These are phyloP conservation scores for Pammene fasciana DNA, from an alignment of 2,888 invertebrate species.

Conservation along the genomic window DNA sequence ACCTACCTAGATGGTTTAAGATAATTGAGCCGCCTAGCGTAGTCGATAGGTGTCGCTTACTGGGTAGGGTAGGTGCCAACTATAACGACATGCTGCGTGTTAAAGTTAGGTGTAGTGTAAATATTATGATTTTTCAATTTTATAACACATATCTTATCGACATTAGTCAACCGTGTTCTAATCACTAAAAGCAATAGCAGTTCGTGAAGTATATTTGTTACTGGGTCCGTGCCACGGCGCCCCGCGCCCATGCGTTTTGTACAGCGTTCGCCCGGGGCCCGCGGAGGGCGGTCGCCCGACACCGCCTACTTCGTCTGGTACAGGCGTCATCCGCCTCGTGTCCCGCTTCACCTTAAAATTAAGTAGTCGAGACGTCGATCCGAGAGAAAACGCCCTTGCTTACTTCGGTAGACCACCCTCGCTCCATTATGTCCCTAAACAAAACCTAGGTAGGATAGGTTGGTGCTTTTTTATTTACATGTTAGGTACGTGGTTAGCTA, in stretches of 20 bases:
- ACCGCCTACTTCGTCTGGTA: slow-evolving; percentile 83
- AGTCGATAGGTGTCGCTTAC: too few relatives aligned
- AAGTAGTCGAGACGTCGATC: slow-evolving; percentile 60
- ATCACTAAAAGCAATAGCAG: slow-evolving; percentile 72
- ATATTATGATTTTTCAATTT: slow-evolving; percentile 9
- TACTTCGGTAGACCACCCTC: slow-evolving; percentile 40
- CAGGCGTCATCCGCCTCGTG: slow-evolving; percentile 80
- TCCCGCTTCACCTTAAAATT: slow-evolving; percentile 75
- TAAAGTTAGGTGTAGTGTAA: not conserved
- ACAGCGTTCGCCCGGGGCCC: slow-evolving; percentile 77
- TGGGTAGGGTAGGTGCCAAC: not conserved
- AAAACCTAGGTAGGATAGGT: not conserved
- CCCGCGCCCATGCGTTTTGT: slow-evolving; percentile 76
- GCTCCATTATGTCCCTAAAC: not conserved
- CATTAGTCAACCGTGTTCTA: slow-evolving; percentile 54
- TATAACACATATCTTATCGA: slow-evolving; percentile 53
- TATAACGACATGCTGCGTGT: not conserved
- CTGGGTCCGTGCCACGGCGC: slow-evolving; percentile 75
- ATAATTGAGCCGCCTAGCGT: too few relatives aligned
- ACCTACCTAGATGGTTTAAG: too few relatives aligned
- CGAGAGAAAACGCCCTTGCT: slow-evolving; percentile 69
- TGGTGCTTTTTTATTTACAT: not conserved
- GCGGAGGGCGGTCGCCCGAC: slow-evolving; percentile 80
- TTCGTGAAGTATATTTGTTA: slow-evolving; percentile 80
- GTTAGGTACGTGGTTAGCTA: not conserved